phyloP scores from a whole-genome alignment of 1,140 invertebrate genomes.

The Drosophila lacertosa region DNA sequence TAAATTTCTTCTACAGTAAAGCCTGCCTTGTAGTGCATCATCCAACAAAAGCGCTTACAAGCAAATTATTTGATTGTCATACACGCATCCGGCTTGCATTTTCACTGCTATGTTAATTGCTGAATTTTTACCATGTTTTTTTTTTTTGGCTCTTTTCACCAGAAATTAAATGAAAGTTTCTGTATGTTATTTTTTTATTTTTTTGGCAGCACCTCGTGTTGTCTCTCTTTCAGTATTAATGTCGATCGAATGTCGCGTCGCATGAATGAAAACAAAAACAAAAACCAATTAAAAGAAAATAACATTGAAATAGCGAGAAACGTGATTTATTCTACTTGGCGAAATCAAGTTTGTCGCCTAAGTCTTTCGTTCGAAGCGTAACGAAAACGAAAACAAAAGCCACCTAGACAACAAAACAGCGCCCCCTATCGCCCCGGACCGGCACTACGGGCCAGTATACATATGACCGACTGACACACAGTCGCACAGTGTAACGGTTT shows the following conservation, averaged over 20 bases:
- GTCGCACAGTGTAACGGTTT: conserved; percentile 66
- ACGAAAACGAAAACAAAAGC: conserved; percentile 77
- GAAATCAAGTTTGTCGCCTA: conserved; percentile 77
- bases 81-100: conserved; percentile 32
- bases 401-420: conserved; percentile 37
- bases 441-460: conserved; percentile 20
- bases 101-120: conserved; percentile 25
- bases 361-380: conserved; percentile 80
- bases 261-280: conserved; percentile 59
- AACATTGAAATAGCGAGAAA: conserved; percentile 28
- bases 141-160: conserved; percentile 56
- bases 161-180: conserved; percentile 73
- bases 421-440: conserved; percentile 6
- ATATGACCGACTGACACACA: conserved; percentile 75
- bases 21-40: no score
- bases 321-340: conserved; percentile 28
- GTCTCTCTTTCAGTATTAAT: conserved; percentile 40
- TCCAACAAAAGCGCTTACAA: no score
- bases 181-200: conserved; percentile 7
- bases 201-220: conserved; percentile 41
- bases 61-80: conserved; percentile 6
- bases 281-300: conserved; percentile 61
- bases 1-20: no score
- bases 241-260: conserved; percentile 32
- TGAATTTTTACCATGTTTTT: conserved; percentile 23